Conservation (phyloP, 2,888 invertebrate genomes). For the Tetragonula carbonaria region DNA sequence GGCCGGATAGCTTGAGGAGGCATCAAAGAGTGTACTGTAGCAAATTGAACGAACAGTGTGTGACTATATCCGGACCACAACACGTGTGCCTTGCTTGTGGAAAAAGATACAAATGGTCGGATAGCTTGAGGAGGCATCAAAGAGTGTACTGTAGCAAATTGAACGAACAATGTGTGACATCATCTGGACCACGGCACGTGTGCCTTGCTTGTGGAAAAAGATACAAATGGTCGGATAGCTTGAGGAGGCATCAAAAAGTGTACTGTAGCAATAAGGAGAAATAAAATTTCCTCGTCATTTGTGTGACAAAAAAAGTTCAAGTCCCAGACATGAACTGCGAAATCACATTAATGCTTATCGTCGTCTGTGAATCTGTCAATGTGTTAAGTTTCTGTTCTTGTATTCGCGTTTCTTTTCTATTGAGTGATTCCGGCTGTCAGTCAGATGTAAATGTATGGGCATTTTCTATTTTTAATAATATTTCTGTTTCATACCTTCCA, state of each 20-base stretch:
- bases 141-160: slow-evolving; percentile 61
- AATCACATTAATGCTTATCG: slow-evolving; percentile 80
- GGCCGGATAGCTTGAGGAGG: slow-evolving; percentile 82
- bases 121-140: slow-evolving; percentile 79
- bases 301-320: slow-evolving; percentile 83
- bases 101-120: slow-evolving; percentile 82
- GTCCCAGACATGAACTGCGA: slow-evolving; percentile 83
- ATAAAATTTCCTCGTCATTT: slow-evolving; percentile 80
- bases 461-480: background rate
- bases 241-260: slow-evolving; percentile 64
- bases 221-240: too few species aligned
- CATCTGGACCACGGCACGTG: slow-evolving; percentile 63
- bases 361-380: slow-evolving; percentile 6
- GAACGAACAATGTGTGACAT: slow-evolving; percentile 15
- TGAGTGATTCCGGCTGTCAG: background rate
- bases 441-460: background rate
- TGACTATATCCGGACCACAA: slow-evolving; percentile 40
- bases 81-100: slow-evolving; percentile 81
- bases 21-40: slow-evolving; percentile 59
- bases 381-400: background rate
- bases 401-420: background rate
- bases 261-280: slow-evolving; percentile 84
- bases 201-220: slow-evolving; percentile 81
- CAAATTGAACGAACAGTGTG: slow-evolving; percentile 17
- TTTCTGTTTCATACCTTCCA: background rate